A percentile compares a stretch with the other conserved stretches of the same genome.
phyloP scores from a whole-genome alignment of 1,140 invertebrate species.

The Agraylea sexmaculata region DNA sequence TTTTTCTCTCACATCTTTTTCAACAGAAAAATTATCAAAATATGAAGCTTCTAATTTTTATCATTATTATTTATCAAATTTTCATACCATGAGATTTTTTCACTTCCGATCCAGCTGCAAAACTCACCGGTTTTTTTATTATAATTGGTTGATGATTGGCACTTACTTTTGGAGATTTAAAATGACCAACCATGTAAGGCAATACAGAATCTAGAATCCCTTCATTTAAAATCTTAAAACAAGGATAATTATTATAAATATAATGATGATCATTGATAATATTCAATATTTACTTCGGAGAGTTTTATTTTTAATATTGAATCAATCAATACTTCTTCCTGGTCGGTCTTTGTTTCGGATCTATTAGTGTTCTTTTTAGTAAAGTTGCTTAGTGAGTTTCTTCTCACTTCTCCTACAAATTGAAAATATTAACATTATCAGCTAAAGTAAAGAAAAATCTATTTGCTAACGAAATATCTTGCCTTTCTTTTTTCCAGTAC shows the following conservation, averaged over 20 bases:
- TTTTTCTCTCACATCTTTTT: too few relatives aligned
- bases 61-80: too few relatives aligned
- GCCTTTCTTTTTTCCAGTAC: neutral
- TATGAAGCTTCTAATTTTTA: too few relatives aligned
- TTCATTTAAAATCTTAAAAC: constrained; percentile 44
- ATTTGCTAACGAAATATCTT: too few relatives aligned
- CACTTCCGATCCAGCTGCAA: constrained; percentile 25
- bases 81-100: constrained; percentile 44
- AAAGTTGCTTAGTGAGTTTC: constrained; percentile 18
- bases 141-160: constrained; percentile 42
- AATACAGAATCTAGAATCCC: constrained; percentile 66
- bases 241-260: constrained; percentile 12
- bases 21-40: too few relatives aligned
- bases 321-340: constrained; percentile 18
- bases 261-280: constrained; percentile 5
- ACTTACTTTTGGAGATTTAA: constrained; percentile 34
- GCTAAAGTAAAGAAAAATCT: too few relatives aligned
- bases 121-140: constrained; percentile 34
- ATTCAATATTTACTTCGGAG: constrained; percentile 17
- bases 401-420: constrained; percentile 14
- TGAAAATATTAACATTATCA: constrained; percentile 7
- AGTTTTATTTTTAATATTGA: constrained; percentile 16
- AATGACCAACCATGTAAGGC: constrained; percentile 49
- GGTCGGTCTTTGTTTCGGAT: constrained; percentile 15
- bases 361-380: constrained; percentile 10